Evolutionary conservation across 2,888 invertebrate species (phyloP).

Genomic region (Molorchus minor): DNA sequence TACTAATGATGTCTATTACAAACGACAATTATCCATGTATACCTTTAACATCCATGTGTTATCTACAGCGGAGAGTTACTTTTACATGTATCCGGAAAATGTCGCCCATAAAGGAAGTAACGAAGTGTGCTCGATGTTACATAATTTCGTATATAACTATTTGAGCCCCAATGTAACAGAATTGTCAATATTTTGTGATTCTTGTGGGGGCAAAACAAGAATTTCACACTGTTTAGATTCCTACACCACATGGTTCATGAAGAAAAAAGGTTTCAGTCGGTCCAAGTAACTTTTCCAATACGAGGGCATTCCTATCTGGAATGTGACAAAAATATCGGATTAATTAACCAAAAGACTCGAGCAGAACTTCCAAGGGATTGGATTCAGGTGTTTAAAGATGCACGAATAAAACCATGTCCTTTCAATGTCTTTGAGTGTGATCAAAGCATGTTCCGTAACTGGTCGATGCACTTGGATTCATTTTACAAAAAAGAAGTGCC

Average conservation of each 20-base stretch:
- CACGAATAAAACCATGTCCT: slow-evolving; percentile 12
- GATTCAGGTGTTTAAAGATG: slow-evolving; percentile 7
- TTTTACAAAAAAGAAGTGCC: too few relatives aligned
- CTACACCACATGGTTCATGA: slow-evolving; percentile 44
- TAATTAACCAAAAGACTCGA: slow-evolving; percentile 37
- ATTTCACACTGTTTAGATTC: slow-evolving; percentile 40
- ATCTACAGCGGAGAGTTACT: neutral
- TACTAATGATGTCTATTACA: neutral
- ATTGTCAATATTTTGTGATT: neutral
- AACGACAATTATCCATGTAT: neutral
- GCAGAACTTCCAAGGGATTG: slow-evolving; percentile 34
- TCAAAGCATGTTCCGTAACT: too few relatives aligned
- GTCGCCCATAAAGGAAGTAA: neutral
- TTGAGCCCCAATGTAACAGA: neutral
- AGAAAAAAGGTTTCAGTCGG: slow-evolving; percentile 37
- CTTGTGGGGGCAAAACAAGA: neutral
- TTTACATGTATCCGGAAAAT: neutral
- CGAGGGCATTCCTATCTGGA: slow-evolving; percentile 45
- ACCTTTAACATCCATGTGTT: neutral
- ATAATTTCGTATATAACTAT: slow-evolving; percentile 34
- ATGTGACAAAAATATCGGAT: slow-evolving; percentile 42
- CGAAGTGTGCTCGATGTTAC: slow-evolving; percentile 35
- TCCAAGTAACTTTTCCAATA: slow-evolving; percentile 47
- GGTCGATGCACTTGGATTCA: too few relatives aligned
- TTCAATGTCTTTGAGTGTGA: slow-evolving; percentile 11